Percentiles rank a stretch among this genome's conserved stretches.
Evolutionary conservation across 2,888 invertebrate genomes (phyloP).

Genomic region (Drosophila neonasuta): DNA sequence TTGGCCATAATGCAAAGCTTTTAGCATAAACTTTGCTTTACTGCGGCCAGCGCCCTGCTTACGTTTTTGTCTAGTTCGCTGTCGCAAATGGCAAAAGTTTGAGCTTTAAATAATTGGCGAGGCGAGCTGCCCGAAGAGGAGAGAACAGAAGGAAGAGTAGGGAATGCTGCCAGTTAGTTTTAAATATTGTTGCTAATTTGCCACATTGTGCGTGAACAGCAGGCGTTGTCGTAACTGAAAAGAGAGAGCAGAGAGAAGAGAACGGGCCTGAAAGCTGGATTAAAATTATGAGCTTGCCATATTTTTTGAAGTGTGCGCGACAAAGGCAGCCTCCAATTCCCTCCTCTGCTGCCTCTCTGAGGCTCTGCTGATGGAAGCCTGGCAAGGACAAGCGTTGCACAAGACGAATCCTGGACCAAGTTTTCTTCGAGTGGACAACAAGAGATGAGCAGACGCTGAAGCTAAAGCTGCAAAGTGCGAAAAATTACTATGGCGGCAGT

Average conservation of each 20-base stretch:
- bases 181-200: constrained; percentile 76
- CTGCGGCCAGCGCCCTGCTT: constrained; percentile 20
- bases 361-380: constrained; percentile 48
- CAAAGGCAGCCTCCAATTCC: constrained; percentile 19
- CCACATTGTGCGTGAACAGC: constrained; percentile 73
- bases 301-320: constrained; percentile 68
- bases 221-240: constrained; percentile 7
- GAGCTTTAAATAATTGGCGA: constrained; percentile 71
- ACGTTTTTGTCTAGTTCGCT: constrained; percentile 45
- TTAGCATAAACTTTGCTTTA: constrained; percentile 62
- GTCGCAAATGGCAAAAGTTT: constrained; percentile 69
- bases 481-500: constrained; percentile 40
- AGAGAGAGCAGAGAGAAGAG: neutral
- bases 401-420: constrained; percentile 20
- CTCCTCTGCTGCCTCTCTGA: constrained; percentile 10
- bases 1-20: constrained; percentile 68
- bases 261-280: constrained; percentile 53
- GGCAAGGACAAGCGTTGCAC: constrained; percentile 10
- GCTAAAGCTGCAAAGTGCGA: constrained; percentile 39
- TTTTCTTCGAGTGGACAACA: constrained; percentile 42
- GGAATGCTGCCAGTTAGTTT: constrained; percentile 64
- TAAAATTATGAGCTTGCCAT: constrained; percentile 77
- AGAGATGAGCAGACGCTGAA: constrained; percentile 31
- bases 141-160: neutral
- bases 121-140: constrained; percentile 11